Evolutionary conservation across 2,797 vertebrate genomes (phyloP).

Genomic region (Darevskia mixta): DNA sequence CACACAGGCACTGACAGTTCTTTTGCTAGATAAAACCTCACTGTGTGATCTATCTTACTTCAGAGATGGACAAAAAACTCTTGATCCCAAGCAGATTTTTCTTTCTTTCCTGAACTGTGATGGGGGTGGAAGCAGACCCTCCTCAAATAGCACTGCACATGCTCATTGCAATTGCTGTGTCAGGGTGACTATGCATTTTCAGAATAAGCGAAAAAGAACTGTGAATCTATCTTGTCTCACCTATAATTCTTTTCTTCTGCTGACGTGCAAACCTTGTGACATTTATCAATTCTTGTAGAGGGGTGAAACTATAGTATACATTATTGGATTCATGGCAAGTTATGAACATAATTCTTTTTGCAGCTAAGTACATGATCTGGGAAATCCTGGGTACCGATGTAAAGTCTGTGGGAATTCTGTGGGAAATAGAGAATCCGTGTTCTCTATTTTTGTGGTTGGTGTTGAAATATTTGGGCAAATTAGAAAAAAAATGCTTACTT

Average conservation of each 20-base stretch:
- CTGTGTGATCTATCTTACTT: background rate
- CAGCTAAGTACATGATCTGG: background rate
- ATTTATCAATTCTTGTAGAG: background rate
- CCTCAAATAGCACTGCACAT: background rate
- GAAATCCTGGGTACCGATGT: background rate
- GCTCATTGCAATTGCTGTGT: background rate
- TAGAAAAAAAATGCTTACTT: no score
- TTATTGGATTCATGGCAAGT: conserved; percentile 11
- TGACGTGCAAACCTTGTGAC: background rate
- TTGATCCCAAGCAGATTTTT: background rate
- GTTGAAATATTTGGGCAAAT: no score
- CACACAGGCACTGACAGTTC: background rate
- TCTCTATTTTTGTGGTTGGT: no score
- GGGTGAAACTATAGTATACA: background rate
- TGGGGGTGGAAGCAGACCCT: background rate
- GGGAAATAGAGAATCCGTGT: no score
- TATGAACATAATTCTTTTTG: background rate
- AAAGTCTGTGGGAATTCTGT: no score
- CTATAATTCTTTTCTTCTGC: background rate
- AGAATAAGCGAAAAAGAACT: background rate
- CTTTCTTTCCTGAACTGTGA: background rate
- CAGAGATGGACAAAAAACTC: background rate
- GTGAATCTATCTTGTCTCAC: background rate
- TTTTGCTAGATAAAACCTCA: background rate
- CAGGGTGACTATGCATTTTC: background rate